These are phyloP conservation scores for Homarus gammarus DNA, from an alignment of 2,888 invertebrate species.

Conservation along the genomic window DNA sequence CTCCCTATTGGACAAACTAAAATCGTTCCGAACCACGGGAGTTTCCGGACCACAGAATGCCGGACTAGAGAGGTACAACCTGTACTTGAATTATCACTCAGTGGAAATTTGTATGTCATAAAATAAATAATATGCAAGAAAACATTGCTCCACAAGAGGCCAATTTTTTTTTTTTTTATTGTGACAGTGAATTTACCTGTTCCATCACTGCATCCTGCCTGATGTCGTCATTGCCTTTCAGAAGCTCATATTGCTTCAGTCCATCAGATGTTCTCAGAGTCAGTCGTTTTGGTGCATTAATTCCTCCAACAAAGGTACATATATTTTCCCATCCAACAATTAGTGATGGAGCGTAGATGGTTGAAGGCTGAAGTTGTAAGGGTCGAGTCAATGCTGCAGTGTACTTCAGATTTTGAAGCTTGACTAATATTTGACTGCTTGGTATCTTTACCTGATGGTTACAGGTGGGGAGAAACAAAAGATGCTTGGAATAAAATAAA, in stretches of 20 bases:
- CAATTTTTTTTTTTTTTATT: too few relatives aligned
- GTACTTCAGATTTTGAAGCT: slow-evolving; percentile 32
- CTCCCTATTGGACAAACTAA: too few relatives aligned
- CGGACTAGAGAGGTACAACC: too few relatives aligned
- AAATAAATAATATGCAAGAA: too few relatives aligned
- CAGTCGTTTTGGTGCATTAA: slow-evolving; percentile 93
- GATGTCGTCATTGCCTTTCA: slow-evolving; percentile 95
- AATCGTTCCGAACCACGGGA: too few relatives aligned
- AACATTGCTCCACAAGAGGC: too few relatives aligned
- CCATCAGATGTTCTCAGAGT: slow-evolving; percentile 90
- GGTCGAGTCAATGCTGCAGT: slow-evolving; percentile 70
- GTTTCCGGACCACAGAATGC: too few relatives aligned
- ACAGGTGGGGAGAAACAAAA: neutral
- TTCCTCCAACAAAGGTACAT: slow-evolving; percentile 86
- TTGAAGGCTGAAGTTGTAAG: slow-evolving; percentile 64
- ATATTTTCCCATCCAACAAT: slow-evolving; percentile 50
- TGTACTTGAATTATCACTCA: too few relatives aligned
- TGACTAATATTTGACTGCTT: slow-evolving; percentile 32
- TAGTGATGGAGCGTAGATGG: slow-evolving; percentile 46
- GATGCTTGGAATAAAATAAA: too few relatives aligned
- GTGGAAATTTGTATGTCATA: too few relatives aligned
- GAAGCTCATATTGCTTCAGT: slow-evolving; percentile 85
- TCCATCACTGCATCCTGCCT: slow-evolving; percentile 99
- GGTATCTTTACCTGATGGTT: slow-evolving; percentile 44
- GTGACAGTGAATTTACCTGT: too few relatives aligned